A percentile compares a stretch with the other conserved stretches of the same genome.
These are phyloP conservation scores for Aspiorhynchus laticeps DNA, from an alignment of 2,113 vertebrate genomes.

Conservation along the genomic window DNA sequence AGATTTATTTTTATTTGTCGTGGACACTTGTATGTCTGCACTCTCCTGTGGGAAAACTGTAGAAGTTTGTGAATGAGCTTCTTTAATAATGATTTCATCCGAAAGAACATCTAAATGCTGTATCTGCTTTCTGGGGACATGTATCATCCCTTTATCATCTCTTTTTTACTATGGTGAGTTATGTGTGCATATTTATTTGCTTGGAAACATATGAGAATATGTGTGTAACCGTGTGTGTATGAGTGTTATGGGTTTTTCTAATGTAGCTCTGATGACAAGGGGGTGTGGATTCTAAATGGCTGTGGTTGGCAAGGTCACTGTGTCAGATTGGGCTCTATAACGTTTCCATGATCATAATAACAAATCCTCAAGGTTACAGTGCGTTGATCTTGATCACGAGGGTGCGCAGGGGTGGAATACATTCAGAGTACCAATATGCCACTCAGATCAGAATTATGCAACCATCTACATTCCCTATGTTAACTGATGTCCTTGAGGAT, in stretches of 20 bases:
- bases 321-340: conserved; percentile 58
- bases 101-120: not conserved
- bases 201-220: conserved; percentile 31
- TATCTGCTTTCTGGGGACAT: not conserved
- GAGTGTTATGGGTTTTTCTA: conserved; percentile 46
- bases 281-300: conserved; percentile 50
- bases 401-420: conserved; percentile 18
- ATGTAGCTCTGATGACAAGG: conserved; percentile 52
- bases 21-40: not conserved
- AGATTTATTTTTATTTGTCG: not conserved
- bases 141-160: not conserved
- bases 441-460: conserved; percentile 27
- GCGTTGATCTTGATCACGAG: conserved; percentile 24
- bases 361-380: conserved; percentile 63
- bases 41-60: no score
- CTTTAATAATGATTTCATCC: not conserved
- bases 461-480: not conserved
- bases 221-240: not conserved
- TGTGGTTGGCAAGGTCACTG: conserved; percentile 61
- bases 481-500: not conserved
- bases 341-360: conserved; percentile 36
- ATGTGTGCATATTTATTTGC: not conserved
- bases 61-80: no score
- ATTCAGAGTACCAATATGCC: not conserved
- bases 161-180: not conserved